phyloP scores from a whole-genome alignment of 2,797 vertebrate species.

The Erpetoichthys calabaricus region DNA sequence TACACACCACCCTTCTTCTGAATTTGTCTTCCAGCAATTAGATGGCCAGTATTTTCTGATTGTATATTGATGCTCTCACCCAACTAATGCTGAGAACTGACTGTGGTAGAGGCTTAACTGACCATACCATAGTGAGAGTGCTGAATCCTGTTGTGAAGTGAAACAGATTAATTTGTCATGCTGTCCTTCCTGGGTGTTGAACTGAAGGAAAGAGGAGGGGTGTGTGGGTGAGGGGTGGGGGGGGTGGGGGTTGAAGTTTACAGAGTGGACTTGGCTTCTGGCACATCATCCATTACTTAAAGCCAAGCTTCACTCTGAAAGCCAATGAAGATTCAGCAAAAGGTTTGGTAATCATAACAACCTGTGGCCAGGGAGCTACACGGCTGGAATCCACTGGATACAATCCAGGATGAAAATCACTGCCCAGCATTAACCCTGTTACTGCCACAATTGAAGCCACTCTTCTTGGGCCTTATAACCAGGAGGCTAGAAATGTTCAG shows the following conservation, averaged over 20 bases:
- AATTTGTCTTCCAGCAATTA: not conserved
- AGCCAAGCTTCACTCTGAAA: not conserved
- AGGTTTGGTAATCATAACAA: constrained; percentile 1
- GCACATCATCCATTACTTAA: not conserved
- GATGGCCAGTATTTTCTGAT: no score
- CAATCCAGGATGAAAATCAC: not conserved
- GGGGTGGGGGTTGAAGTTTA: not conserved
- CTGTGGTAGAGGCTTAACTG: no score
- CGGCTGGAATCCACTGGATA: not conserved
- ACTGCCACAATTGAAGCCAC: not conserved
- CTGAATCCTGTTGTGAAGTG: no score
- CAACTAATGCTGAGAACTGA: no score
- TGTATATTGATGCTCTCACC: no score
- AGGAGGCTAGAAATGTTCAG: no score
- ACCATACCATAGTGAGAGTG: no score
- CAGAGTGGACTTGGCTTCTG: not conserved
- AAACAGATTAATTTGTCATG: no score
- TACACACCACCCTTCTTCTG: no score
- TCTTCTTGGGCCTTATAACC: no score
- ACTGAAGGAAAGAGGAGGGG: not conserved
- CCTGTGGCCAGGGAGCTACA: not conserved
- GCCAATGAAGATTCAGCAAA: no score
- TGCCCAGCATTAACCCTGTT: not conserved
- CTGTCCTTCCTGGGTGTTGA: no score
- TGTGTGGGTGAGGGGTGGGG: not conserved